Evolutionary conservation across 2,797 vertebrate species (phyloP), one percentile per base, ranked within the genome.

Genomic region (Syngnathus rostellatus): DNA sequence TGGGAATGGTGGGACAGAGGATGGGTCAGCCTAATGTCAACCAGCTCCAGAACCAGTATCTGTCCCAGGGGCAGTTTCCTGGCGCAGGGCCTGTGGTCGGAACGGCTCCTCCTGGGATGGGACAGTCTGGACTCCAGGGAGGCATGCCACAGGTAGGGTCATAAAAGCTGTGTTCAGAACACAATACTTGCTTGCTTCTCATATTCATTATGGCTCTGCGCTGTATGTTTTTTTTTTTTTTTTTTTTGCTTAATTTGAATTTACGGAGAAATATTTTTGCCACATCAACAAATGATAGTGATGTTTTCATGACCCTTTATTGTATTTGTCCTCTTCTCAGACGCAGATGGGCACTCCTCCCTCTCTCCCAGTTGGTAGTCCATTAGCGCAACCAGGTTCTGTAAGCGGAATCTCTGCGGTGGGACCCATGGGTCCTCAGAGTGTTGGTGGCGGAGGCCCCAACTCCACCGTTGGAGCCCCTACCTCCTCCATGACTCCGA

Each of bases 41-140:
- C 73, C 94, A 94, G 77, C 88, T 95, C 75, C 96, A 96, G 86
- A 95, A 87, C 88, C 96, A 94, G 54, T 99, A 95, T 82, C 85
- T 97, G 70, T 84, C 93, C 25, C 91, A 95, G 73, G 89, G 90
- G 66, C 94, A 92, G 66, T 99, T 95, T 83, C 87, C 94, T 69
- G 85, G 92, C 43, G 86, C 94, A 57, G 91, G 91, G 45, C 91
- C 93, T 0, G 83, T 83, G 74, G 92, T 93, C 72, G 94, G 90
- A 71, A 60, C 93, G 59, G 82, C 91, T 76, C 94, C 94, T 62
- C 77, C 93, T 83, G 89, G 93, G 40, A 91, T 93, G 81, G 75
- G 71, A 55, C 94, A 89, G 71, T 87, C 93, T 77, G 89, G 93
- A 75, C 79, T 90, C 67, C 93, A 94, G 43, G 78, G 92, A 80